Conservation (phyloP, 2,797 vertebrate species). For the Lithobates sylvaticus region DNA sequence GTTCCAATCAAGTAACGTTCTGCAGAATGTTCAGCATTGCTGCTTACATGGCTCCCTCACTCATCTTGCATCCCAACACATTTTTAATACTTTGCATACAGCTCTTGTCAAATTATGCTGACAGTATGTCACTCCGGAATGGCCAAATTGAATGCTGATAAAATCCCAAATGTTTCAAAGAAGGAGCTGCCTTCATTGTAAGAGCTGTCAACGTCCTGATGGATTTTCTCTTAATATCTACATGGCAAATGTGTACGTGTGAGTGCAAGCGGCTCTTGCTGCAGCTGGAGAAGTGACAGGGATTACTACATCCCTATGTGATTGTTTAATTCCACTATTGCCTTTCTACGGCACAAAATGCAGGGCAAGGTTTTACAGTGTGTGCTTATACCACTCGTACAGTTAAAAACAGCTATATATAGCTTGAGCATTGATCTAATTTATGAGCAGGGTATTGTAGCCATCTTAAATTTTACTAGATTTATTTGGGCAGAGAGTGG, state of each 20-base stretch:
- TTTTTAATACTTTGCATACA: conserved; percentile 60
- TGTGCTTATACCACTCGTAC: not conserved
- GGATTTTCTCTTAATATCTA: conserved; percentile 65
- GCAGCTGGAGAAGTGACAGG: conserved; percentile 59
- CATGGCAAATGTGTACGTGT: conserved; percentile 60
- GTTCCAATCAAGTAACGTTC: conserved; percentile 12
- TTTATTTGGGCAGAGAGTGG: too few species aligned
- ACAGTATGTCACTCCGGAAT: conserved; percentile 54
- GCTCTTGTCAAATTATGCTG: conserved; percentile 61
- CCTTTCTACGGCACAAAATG: conserved; percentile 13
- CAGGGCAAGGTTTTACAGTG: not conserved
- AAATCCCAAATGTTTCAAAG: conserved; percentile 56
- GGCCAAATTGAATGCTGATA: conserved; percentile 58
- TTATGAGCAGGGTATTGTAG: not conserved
- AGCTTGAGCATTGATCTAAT: too few species aligned
- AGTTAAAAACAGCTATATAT: not conserved
- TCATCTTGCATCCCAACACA: conserved; percentile 15
- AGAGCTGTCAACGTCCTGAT: conserved; percentile 58
- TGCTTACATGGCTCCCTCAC: not conserved
- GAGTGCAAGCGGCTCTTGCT: conserved; percentile 63
- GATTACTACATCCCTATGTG: conserved; percentile 6
- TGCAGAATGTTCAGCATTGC: conserved; percentile 7
- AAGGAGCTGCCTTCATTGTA: conserved; percentile 45
- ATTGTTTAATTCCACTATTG: conserved; percentile 8
- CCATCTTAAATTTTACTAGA: too few species aligned